Base-by-base conservation (phyloP, 2,113 vertebrate genomes). In the Chaetops frenatus region DNA sequence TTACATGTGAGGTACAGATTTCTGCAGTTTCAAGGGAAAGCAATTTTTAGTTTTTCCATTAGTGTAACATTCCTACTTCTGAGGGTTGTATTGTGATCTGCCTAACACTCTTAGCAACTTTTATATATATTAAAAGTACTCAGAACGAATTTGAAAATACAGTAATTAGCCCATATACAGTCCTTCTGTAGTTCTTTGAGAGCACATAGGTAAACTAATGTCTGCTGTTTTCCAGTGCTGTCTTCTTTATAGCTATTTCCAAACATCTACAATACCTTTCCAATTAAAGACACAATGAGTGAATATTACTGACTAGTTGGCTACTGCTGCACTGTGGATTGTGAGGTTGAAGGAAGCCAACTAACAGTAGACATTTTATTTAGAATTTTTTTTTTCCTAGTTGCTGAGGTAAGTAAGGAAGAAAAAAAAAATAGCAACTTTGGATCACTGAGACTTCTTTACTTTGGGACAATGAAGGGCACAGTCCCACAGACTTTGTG, bases 1-100 rank as follows among this genome's bases (percentile, higher is more conserved):
- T 23, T 79, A 28, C 72, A 56, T 0, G 0, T 73, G 51, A 85
- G 10, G 17, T 27, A 9, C 33, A 33, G 18, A 51, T 66, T 33
- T 47, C 40, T 54, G 38, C 38, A 58, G 33, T 88, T 90, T 74
- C 51, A 71, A 71, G 33, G 23, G 48, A 90, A 95, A 69, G 7
- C n/a, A 53, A 18, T 45, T 12, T 48, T 88, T 44, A 28, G 2
- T 44, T 86, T 95, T 78, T 31, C 24, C 18, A 38, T 38, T 65
- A 69, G 15, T 53, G 10, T 62, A 80, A n/a, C 6, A 10, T 81
- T 91, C 77, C 73, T 74, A 0, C 21, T 71, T 79, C 29, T 6
- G 18, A 51, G 8, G 16, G 8, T 47, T 92, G 10, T 29, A 40
- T 33, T 89, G 33, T 3, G 1, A 58, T 66, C 45, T 76, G 20